A percentile compares a stretch with the other conserved stretches of the same genome.
Conservation (phyloP, 2,113 vertebrate species). For the Spea bombifrons region DNA sequence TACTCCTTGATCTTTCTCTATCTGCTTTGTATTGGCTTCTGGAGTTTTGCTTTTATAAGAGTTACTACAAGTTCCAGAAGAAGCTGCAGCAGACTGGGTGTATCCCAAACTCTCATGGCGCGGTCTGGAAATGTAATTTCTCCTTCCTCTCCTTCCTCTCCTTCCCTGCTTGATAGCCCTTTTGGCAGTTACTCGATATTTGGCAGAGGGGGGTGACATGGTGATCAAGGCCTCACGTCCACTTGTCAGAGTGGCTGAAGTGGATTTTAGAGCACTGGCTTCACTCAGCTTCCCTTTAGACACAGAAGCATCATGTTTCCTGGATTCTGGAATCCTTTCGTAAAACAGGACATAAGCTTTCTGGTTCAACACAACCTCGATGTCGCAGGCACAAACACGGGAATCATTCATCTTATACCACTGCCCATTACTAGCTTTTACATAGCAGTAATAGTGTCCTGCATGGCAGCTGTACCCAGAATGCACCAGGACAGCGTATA, state of each 20-base stretch:
- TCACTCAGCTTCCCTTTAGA: slow-evolving; percentile 61
- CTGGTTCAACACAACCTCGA: slow-evolving; percentile 94
- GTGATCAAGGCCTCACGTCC: slow-evolving; percentile 61
- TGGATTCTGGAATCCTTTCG: slow-evolving; percentile 75
- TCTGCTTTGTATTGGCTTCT: not conserved
- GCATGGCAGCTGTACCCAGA: slow-evolving; percentile 91
- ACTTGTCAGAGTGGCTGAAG: slow-evolving; percentile 59
- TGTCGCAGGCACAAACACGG: slow-evolving; percentile 83
- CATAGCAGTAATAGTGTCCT: slow-evolving; percentile 94
- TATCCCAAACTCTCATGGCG: slow-evolving; percentile 42
- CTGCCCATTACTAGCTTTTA: slow-evolving; percentile 94
- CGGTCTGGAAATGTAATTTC: slow-evolving; percentile 69
- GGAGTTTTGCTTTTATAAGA: slow-evolving; percentile 7
- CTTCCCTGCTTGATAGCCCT: slow-evolving; percentile 67
- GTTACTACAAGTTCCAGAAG: slow-evolving; percentile 12
- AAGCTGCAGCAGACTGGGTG: not conserved
- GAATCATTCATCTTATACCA: slow-evolving; percentile 99
- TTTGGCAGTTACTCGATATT: slow-evolving; percentile 78
- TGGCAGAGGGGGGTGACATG: slow-evolving; percentile 80
- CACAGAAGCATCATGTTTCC: slow-evolving; percentile 66
- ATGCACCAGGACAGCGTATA: slow-evolving; percentile 93
- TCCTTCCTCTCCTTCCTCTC: slow-evolving; percentile 65
- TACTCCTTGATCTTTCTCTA: not conserved
- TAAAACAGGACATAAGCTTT: slow-evolving; percentile 97
- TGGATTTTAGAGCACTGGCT: slow-evolving; percentile 61